Evolutionary conservation across 2,888 invertebrate genomes (phyloP), one percentile per base, ranked within the genome.

Genomic region (Mythimna albipuncta): DNA sequence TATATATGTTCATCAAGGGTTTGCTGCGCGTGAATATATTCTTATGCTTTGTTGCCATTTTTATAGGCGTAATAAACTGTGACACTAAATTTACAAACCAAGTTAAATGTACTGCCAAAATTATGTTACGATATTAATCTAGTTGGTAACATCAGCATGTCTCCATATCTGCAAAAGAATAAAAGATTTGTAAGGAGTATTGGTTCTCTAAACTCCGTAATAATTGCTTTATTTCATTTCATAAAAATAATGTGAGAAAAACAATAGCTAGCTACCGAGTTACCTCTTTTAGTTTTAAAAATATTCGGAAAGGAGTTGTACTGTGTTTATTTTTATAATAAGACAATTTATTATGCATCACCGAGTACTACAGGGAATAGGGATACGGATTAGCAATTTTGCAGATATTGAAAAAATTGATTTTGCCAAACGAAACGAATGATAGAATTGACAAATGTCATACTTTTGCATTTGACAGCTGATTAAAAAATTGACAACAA

Each of bases 1-100:
- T 96, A 82, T 96, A 96, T 71, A 96, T 96, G 78, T 96, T 94
- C 91, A 95, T 91, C 70, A 96, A 88, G 11, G 96, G 96, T 87
- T 96, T 96, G 87, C 93, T 95, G 58, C 95, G 89, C 6, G 94
- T 95, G 89, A 96, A 96, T 76, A 96, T 95, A 84, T 95, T 95
- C 79, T 93, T 95, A 69, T 93, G 95, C 87, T 94, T 95, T 21
- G 91, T 85, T 82, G 95, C 90, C 96, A 96, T 96, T 38, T 54
- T 86, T 75, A 54, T 6, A 54, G 47, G 6, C 32, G 19, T 44
- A 26, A n/a, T 59, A 52, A n/a, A 35, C 38, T 63, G 13, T 2
- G 38, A 61, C 0, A 47, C 6, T 47, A 19, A 41, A 63, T 59
- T 26, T 61, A 44, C 35, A 32, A 47, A 59, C 69, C 21, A 32